Evolutionary conservation across 92 coral and sea anemone genomes (phyloP).

Genomic region (Micromussa lordhowensis): DNA sequence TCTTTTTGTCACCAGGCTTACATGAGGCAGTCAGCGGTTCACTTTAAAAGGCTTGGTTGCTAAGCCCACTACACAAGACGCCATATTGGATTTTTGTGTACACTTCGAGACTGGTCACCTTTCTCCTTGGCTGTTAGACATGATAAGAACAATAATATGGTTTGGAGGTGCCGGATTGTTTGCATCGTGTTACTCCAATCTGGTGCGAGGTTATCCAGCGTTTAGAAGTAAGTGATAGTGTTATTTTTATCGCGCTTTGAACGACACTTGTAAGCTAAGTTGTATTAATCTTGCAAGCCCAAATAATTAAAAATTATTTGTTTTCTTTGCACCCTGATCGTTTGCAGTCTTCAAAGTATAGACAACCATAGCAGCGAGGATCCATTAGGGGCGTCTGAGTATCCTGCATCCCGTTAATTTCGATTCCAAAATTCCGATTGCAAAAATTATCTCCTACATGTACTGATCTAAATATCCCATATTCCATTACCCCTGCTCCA

Average conservation of each 20-base stretch:
- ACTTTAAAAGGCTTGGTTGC: neutral
- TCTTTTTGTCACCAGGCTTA: no score
- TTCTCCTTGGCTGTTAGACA: constrained; percentile 29
- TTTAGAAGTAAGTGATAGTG: constrained; percentile 82
- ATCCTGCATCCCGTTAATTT: no score
- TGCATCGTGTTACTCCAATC: constrained; percentile 92
- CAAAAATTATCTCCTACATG: no score
- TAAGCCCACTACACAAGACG: neutral
- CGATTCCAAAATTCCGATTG: no score
- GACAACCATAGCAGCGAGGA: no score
- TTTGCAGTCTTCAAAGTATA: no score
- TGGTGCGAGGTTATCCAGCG: constrained; percentile 89
- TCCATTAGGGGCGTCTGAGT: no score
- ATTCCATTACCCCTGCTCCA: no score
- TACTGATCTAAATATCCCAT: no score
- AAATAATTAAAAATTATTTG: no score
- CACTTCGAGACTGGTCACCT: neutral
- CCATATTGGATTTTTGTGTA: constrained; percentile 50
- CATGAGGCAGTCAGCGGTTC: neutral
- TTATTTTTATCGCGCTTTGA: neutral
- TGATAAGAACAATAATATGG: constrained; percentile 95
- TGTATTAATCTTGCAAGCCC: no score
- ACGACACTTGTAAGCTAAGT: neutral
- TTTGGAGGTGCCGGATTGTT: constrained; percentile 98
- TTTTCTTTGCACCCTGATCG: no score